These are phyloP conservation scores for Phalacrocorax brasilianus DNA, from an alignment of 2,113 vertebrate genomes.

Conservation along the genomic window DNA sequence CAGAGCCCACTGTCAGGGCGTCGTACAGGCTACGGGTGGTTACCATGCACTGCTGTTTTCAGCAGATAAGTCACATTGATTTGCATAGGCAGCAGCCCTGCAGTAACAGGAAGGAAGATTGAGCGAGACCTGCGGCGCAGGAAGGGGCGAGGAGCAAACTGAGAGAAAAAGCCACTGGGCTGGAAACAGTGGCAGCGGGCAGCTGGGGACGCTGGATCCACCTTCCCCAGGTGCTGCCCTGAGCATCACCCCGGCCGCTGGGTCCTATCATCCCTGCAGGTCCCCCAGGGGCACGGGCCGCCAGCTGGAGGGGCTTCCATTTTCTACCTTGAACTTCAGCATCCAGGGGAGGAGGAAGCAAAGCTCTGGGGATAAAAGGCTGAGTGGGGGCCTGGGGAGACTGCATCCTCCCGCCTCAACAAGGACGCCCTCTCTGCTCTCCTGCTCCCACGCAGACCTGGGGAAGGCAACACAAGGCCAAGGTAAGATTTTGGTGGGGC, in stretches of 20 bases:
- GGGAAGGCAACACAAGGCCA: fast-evolving
- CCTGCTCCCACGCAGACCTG: not conserved
- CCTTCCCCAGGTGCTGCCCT: not conserved
- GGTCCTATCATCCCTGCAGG: fast-evolving
- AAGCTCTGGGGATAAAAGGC: not conserved
- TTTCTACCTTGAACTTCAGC: not conserved
- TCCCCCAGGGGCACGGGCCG: not conserved
- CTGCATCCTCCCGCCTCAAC: fast-evolving
- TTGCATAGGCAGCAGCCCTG: not conserved
- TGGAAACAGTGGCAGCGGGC: not conserved
- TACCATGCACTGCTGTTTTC: not conserved
- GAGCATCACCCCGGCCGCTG: fast-evolving
- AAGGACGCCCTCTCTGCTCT: not conserved
- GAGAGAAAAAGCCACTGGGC: not conserved
- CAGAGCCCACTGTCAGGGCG: not conserved
- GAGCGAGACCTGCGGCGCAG: not conserved
- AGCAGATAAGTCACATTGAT: not conserved
- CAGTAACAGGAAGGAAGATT: constrained; percentile 72
- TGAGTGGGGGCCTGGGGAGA: not conserved
- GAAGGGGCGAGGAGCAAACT: constrained; percentile 55
- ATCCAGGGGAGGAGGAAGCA: not conserved
- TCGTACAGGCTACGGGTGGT: fast-evolving
- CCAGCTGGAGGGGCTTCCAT: fast-evolving
- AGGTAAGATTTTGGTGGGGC: not conserved
- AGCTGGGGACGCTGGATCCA: not conserved